phyloP scores from a whole-genome alignment of 2,113 vertebrate species.

The Sceloporus undulatus region DNA sequence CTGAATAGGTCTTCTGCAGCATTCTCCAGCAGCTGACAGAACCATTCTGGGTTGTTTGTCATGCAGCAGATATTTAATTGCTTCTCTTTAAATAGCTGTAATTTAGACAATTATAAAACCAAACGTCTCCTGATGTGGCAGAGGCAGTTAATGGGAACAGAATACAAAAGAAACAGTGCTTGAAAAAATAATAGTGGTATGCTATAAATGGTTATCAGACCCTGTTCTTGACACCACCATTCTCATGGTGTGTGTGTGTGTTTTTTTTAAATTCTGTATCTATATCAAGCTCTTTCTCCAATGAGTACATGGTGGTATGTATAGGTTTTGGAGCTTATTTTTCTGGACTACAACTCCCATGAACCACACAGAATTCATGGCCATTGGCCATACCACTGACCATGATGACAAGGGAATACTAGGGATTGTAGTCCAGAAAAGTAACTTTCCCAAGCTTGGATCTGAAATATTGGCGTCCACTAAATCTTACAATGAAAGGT shows the following conservation, averaged over 20 bases:
- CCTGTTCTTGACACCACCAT: background rate
- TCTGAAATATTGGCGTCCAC: too few species aligned
- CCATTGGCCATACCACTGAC: too few species aligned
- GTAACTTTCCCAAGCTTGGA: too few species aligned
- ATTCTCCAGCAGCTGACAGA: background rate
- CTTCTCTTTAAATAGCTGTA: conserved; percentile 32
- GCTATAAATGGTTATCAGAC: background rate
- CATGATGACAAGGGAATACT: too few species aligned
- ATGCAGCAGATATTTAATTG: background rate
- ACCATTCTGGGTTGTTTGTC: background rate
- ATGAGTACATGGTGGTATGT: background rate
- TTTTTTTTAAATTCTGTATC: background rate
- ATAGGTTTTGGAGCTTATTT: too few species aligned
- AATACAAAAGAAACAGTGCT: background rate
- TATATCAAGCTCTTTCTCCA: background rate
- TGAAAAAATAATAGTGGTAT: background rate
- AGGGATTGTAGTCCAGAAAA: too few species aligned
- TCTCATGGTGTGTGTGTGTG: too few species aligned
- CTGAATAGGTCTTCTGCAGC: background rate
- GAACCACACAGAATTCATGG: too few species aligned
- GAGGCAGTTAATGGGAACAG: conserved; percentile 4
- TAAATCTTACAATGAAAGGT: too few species aligned
- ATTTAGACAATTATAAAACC: background rate
- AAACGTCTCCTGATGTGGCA: background rate
- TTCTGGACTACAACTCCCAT: too few species aligned